Base-by-base conservation (phyloP, 2,888 invertebrate species). In the Bhutanitis thaidina region DNA sequence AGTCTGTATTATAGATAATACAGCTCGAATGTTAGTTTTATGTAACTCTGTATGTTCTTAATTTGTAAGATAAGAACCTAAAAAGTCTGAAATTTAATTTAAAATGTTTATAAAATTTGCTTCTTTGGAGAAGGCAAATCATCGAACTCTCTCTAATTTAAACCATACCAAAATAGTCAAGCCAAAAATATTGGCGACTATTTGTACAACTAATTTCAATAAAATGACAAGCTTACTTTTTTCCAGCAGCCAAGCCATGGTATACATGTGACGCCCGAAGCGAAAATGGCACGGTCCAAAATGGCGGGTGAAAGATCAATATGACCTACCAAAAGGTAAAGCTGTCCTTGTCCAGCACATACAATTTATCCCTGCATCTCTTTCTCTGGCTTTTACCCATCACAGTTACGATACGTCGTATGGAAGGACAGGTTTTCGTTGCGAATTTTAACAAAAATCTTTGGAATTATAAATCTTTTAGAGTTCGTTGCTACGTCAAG, bases 221-320 rank as follows among this genome's bases (percentile, higher is more conserved):
- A 83, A 81, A 85, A 77, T 70, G 85, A 77, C 81, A 80, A 76
- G 74, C 77, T 70, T 71, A 4, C 27, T 27, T 76, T 27, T 27
- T 72, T 75, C 69, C 71, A 72, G 60, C 69, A 63, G 65, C 58
- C n/a, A 63, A 61, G 69, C 64, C 61, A 57, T 69, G 69, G 74
- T 76, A 67, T 81, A 80, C 84, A 79, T 83, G 85, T 82, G 85
- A 80, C 77, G 83, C 83, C 77, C 70, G 73, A 68, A 83, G 82
- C 78, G 79, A 86, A 85, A 89, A 86, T 83, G 83, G 80, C 75
- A 74, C 77, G 71, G 69, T 74, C 74, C 85, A 87, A 88, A 87
- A 89, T 88, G 89, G 89, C 86, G 88, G 88, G 82, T 84, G 85
- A 86, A 85, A 89, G 90, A 90, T 90, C 90, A 90, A 90, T 90